A percentile compares a stretch with the other conserved stretches of the same genome.
Evolutionary conservation across 2,888 invertebrate species (phyloP).

Genomic region (Scaptomyza polygonia): DNA sequence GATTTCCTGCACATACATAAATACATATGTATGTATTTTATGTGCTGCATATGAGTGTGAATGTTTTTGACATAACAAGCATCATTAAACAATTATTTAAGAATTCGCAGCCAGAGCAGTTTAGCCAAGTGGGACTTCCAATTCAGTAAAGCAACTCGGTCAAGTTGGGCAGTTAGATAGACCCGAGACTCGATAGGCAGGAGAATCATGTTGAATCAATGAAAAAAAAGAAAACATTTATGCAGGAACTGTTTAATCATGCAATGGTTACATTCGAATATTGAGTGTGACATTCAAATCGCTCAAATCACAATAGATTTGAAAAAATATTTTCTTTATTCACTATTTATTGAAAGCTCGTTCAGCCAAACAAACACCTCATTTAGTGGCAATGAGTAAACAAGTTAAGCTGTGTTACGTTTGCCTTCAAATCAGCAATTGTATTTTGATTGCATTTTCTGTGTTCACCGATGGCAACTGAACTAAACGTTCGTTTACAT

Average conservation of each 20-base stretch:
- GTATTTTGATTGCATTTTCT: no score
- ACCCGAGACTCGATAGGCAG: not conserved
- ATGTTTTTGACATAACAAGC: constrained; percentile 78
- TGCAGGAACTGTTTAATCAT: constrained; percentile 34
- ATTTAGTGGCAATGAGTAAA: no score
- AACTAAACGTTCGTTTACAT: no score
- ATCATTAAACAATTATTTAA: constrained; percentile 79
- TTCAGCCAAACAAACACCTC: no score
- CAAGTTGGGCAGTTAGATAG: constrained; percentile 54
- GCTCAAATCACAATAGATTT: not conserved
- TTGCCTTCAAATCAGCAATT: no score
- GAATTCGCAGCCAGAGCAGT: constrained; percentile 54
- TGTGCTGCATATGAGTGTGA: constrained; percentile 40
- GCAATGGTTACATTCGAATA: constrained; percentile 18
- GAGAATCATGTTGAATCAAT: not conserved
- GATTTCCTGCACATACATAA: constrained; percentile 50
- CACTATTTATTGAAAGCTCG: no score
- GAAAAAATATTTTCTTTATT: no score
- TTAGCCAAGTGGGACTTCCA: constrained; percentile 48
- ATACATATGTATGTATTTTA: constrained; percentile 12
- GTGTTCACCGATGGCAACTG: no score
- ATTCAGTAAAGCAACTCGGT: constrained; percentile 57
- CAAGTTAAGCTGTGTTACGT: no score
- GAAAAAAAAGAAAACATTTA: constrained; percentile 40
- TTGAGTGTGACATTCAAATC: constrained; percentile 7